A percentile compares a stretch with the other conserved stretches of the same genome.
phyloP scores from a whole-genome alignment of 2,888 invertebrate genomes.

The Platycnemis pennipes region DNA sequence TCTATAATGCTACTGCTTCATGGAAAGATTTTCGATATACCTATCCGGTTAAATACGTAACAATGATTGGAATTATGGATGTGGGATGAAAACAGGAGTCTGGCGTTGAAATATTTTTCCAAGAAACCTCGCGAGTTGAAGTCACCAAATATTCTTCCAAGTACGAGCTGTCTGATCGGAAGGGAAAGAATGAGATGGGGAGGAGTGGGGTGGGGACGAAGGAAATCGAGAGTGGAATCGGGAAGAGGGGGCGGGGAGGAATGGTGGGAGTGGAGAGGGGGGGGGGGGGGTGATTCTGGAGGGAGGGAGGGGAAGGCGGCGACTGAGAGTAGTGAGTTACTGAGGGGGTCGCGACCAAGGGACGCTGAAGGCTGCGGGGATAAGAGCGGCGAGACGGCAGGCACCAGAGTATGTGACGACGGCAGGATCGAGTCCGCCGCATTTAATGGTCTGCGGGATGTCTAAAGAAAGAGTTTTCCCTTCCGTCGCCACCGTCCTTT shows the following conservation, averaged over 20 bases:
- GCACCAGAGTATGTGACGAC: constrained; percentile 44
- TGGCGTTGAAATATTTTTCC: too few relatives aligned
- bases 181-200: background rate
- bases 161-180: background rate
- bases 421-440: constrained; percentile 40
- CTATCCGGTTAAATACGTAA: too few relatives aligned
- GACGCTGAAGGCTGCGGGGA: background rate
- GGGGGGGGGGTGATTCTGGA: background rate
- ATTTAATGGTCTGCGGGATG: constrained; percentile 54
- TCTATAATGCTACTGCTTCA: too few relatives aligned
- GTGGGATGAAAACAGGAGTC: too few relatives aligned
- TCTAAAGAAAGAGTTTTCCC: constrained; percentile 37
- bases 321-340: constrained; percentile 7
- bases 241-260: background rate
- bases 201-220: background rate
- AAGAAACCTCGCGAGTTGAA: background rate
- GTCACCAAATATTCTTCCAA: background rate
- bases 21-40: too few relatives aligned
- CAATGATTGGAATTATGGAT: too few relatives aligned
- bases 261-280: background rate
- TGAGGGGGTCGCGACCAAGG: background rate
- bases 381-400: background rate
- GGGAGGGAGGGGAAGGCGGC: background rate
- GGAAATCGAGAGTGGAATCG: constrained; percentile 1
- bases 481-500: constrained; percentile 44